Conservation (phyloP, 1,140 invertebrate species). For the Drosophila orena region DNA sequence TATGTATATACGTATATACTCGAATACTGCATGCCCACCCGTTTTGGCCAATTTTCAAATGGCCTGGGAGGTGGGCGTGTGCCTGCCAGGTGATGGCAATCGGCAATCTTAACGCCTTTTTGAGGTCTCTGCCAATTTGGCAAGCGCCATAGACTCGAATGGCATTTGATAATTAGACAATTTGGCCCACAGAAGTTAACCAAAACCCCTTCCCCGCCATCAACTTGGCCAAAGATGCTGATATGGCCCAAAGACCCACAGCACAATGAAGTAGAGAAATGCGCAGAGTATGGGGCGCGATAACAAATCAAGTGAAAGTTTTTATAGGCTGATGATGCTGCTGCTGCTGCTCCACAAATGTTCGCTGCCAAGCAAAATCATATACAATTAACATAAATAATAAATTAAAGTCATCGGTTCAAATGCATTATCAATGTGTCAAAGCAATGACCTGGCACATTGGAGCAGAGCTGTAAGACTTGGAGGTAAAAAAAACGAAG, state of each 20-base stretch:
- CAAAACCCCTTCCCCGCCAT: constrained; percentile 4
- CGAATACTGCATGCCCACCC: neutral
- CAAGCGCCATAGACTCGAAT: constrained; percentile 33
- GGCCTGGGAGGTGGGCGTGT: constrained; percentile 38
- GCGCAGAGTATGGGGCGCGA: constrained; percentile 32
- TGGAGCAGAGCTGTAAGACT: neutral
- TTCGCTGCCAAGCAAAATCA: constrained; percentile 36
- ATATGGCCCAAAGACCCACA: constrained; percentile 42
- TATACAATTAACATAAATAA: constrained; percentile 51
- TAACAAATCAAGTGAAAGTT: constrained; percentile 56
- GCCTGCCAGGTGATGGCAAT: constrained; percentile 52
- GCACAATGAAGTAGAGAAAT: constrained; percentile 35
- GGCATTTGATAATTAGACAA: constrained; percentile 54
- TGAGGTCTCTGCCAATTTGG: constrained; percentile 55
- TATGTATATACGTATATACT: neutral
- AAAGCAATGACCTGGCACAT: constrained; percentile 43
- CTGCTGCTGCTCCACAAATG: constrained; percentile 33
- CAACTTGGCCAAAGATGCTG: neutral
- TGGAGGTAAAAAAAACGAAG: neutral
- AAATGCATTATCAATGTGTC: constrained; percentile 37
- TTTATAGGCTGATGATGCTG: constrained; percentile 39
- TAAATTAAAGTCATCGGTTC: constrained; percentile 50
- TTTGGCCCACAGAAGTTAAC: constrained; percentile 37
- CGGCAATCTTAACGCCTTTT: constrained; percentile 53
- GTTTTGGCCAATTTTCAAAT: constrained; percentile 53